A percentile compares a stretch with the other conserved stretches of the same genome.
These are phyloP conservation scores for Zaprionus nigranus DNA, from an alignment of 1,140 invertebrate genomes.

Conservation along the genomic window DNA sequence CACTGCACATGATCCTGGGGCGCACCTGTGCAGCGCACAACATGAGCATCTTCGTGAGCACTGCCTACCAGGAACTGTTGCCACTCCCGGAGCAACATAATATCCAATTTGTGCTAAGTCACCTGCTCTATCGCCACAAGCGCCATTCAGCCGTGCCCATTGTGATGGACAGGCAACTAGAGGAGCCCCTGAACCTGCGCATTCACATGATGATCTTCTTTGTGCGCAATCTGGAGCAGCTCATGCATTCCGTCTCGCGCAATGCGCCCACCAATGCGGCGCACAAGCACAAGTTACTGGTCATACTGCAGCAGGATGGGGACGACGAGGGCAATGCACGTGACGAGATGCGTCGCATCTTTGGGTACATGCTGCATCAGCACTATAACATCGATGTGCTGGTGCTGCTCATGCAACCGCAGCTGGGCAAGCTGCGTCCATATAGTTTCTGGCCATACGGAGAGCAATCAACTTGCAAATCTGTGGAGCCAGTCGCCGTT, in stretches of 20 bases:
- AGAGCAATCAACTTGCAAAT: not conserved
- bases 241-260: not conserved
- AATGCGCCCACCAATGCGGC: not conserved
- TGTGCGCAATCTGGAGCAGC: conserved; percentile 32
- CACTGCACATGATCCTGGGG: conserved; percentile 32
- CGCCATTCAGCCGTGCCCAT: conserved; percentile 21
- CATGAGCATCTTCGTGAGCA: conserved; percentile 43
- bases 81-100: not conserved
- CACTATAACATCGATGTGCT: conserved; percentile 54
- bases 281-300: conserved; percentile 21
- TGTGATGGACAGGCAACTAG: conserved; percentile 25
- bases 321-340: not conserved
- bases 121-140: not conserved
- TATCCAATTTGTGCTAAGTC: conserved; percentile 22
- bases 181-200: not conserved
- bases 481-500: conserved; percentile 16
- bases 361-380: conserved; percentile 46
- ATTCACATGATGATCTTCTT: conserved; percentile 44
- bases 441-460: conserved; percentile 53
- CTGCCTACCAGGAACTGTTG: conserved; percentile 36
- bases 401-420: conserved; percentile 28
- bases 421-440: not conserved
- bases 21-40: conserved; percentile 36
- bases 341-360: conserved; percentile 42
- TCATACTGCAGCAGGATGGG: conserved; percentile 33